These are phyloP conservation scores for Phylloscopus collybita DNA, from an alignment of 2,797 vertebrate genomes.

Conservation along the genomic window DNA sequence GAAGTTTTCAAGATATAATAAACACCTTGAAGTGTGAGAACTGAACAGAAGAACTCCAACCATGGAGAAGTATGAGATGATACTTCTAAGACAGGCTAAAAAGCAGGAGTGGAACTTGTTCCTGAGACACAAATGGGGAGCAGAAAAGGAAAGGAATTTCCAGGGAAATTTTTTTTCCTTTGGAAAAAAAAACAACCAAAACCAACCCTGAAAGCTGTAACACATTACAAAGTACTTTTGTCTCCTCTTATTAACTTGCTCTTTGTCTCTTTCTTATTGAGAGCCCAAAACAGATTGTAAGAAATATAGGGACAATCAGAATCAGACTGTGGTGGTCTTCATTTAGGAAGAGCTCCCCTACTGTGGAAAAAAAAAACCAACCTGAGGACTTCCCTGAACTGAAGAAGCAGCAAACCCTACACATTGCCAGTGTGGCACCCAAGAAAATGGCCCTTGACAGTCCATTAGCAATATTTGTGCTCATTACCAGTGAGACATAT, in stretches of 20 bases:
- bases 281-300: not conserved
- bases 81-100: not conserved
- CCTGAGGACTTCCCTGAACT: not conserved
- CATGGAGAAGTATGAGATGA: not conserved
- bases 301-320: not conserved
- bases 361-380: not conserved
- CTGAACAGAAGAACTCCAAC: not conserved
- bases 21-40: not conserved
- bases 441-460: constrained; percentile 22
- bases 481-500: constrained; percentile 70
- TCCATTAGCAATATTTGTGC: constrained; percentile 71
- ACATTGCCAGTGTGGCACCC: not conserved
- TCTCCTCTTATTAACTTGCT: not conserved
- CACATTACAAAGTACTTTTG: not conserved
- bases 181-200: not conserved
- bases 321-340: not conserved
- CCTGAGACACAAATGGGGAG: not conserved
- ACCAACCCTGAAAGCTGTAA: rapidly evolving
- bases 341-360: not conserved
- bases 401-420: not conserved
- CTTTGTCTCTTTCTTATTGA: not conserved
- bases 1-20: not conserved
- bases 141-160: not conserved
- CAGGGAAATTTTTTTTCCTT: not conserved
- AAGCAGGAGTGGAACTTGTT: not conserved